phyloP scores from a whole-genome alignment of 2,113 vertebrate genomes.

The Choloepus hoffmanni region DNA sequence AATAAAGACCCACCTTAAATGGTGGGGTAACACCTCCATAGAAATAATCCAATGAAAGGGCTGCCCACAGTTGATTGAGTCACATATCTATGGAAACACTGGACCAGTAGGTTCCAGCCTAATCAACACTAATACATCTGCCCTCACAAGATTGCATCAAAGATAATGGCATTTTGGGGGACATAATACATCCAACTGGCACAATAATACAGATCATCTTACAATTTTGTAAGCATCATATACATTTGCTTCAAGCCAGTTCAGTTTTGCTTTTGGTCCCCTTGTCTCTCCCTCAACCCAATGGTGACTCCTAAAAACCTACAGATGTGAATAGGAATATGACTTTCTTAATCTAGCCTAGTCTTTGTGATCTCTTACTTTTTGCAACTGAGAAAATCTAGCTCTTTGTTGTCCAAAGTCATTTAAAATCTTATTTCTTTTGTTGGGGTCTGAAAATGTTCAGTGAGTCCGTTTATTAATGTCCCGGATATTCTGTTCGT shows the following conservation, averaged over 20 bases:
- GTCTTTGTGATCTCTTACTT: not conserved
- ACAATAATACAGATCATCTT: not conserved
- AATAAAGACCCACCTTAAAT: too few relatives aligned
- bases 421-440: not conserved
- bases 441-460: not conserved
- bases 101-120: too few relatives aligned
- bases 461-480: not conserved
- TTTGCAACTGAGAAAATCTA: not conserved
- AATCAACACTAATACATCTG: too few relatives aligned
- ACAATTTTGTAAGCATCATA: not conserved
- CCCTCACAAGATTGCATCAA: too few relatives aligned
- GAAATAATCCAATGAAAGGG: too few relatives aligned
- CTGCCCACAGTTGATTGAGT: too few relatives aligned
- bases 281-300: not conserved
- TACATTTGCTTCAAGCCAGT: not conserved
- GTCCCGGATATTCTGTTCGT: not conserved
- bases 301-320: not conserved
- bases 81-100: too few relatives aligned
- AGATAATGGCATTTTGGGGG: too few relatives aligned
- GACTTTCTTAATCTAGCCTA: not conserved
- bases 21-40: too few relatives aligned
- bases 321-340: not conserved
- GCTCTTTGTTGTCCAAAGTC: not conserved
- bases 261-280: not conserved
- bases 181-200: too few relatives aligned